Percentiles rank a stretch among this genome's conserved stretches.
Evolutionary conservation across 2,113 vertebrate species (phyloP).

Genomic region (Laticauda colubrina): DNA sequence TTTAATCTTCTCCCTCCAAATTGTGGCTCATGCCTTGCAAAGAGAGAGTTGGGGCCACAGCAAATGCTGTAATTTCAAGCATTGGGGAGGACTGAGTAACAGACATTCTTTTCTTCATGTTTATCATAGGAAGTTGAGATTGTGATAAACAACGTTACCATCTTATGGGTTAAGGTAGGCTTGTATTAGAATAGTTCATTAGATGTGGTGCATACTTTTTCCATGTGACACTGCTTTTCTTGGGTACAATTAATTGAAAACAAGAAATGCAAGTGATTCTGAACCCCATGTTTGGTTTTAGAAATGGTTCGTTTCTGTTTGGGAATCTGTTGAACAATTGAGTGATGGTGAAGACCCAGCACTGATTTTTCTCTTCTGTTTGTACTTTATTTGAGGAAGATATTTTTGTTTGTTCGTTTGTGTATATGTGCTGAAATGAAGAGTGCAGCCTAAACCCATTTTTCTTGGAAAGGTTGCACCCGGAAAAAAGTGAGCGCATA

Average conservation of each 20-base stretch:
- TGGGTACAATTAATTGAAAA: too few species aligned
- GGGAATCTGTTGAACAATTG: not conserved
- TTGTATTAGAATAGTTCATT: not conserved
- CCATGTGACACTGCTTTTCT: not conserved
- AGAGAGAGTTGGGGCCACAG: not conserved
- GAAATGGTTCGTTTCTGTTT: not conserved
- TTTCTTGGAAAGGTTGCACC: slow-evolving; percentile 7
- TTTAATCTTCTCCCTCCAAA: not conserved
- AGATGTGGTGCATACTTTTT: not conserved
- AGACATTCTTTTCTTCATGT: not conserved
- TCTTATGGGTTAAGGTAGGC: not conserved
- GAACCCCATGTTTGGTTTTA: not conserved
- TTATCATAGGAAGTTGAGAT: not conserved
- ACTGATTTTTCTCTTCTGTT: not conserved
- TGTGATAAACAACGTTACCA: not conserved
- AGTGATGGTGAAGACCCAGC: not conserved
- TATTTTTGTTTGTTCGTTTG: not conserved
- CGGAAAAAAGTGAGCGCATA: not conserved
- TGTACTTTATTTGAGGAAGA: not conserved
- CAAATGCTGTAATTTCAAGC: not conserved
- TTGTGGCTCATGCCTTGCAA: not conserved
- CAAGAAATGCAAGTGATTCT: not conserved
- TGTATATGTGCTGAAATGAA: slow-evolving; percentile 11
- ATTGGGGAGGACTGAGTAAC: not conserved
- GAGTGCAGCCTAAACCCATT: slow-evolving; percentile 17